Percentiles rank a stretch among this genome's conserved stretches.
These are phyloP conservation scores for Halcyon leucocephala DNA, from an alignment of 2,797 vertebrate species.

Conservation along the genomic window DNA sequence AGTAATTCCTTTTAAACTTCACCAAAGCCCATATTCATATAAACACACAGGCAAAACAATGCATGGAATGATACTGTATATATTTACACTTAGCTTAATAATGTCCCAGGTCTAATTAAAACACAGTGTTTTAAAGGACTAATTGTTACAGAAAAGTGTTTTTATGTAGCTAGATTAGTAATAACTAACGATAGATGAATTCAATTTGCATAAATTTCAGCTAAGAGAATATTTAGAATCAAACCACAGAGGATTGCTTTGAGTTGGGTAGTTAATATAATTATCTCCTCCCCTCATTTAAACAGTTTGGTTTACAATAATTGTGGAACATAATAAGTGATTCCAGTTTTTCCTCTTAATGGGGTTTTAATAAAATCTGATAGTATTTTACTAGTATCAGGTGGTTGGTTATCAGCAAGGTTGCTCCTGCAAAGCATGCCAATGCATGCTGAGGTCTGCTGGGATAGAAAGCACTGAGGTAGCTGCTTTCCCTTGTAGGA, in stretches of 20 bases:
- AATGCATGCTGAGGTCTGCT: not conserved
- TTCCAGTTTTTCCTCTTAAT: constrained; percentile 85
- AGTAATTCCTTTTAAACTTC: not conserved
- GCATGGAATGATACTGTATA: not conserved
- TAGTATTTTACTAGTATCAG: constrained; percentile 80
- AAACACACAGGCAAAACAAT: constrained; percentile 42
- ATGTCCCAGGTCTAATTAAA: constrained; percentile 90
- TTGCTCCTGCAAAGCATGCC: not conserved
- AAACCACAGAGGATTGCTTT: constrained; percentile 93
- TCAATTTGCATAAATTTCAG: constrained; percentile 98
- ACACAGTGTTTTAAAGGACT: constrained; percentile 88
- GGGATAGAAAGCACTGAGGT: not conserved
- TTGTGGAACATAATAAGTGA: constrained; percentile 89
- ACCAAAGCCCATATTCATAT: not conserved
- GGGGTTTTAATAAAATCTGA: constrained; percentile 86
- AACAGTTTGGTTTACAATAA: constrained; percentile 90
- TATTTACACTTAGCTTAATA: constrained; percentile 75
- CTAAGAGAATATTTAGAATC: constrained; percentile 92
- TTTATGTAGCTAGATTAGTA: constrained; percentile 89
- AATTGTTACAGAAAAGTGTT: constrained; percentile 93
- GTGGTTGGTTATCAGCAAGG: constrained; percentile 61
- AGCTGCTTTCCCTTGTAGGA: not conserved
- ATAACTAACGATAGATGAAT: constrained; percentile 95
- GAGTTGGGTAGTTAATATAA: constrained; percentile 95
- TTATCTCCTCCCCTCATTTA: constrained; percentile 93